Conservation (phyloP, 92 coral and sea anemone genomes). For the Scolanthus callimorphus region DNA sequence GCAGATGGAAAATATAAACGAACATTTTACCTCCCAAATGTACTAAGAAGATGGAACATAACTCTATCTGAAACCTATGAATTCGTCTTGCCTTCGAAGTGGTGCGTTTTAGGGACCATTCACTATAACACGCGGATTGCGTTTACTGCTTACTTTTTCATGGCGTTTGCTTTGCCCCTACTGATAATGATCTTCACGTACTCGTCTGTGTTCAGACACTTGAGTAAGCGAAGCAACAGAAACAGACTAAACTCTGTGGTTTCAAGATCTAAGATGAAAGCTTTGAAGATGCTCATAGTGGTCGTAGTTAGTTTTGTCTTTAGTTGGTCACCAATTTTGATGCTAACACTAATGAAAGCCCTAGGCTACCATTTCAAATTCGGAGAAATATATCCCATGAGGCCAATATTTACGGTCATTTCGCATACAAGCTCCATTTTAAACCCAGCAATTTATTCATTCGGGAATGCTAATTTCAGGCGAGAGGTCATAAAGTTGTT, state of each 20-base stretch:
- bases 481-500: too few relatives aligned
- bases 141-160: slow-evolving; percentile 29
- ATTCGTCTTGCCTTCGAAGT: neutral
- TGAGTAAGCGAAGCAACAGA: slow-evolving; percentile 20
- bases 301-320: slow-evolving; percentile 50
- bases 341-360: slow-evolving; percentile 25
- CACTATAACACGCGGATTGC: slow-evolving; percentile 12
- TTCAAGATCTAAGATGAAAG: slow-evolving; percentile 40
- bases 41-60: neutral
- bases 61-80: neutral
- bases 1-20: slow-evolving; percentile 1
- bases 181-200: slow-evolving; percentile 26
- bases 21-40: neutral
- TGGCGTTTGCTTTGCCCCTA: slow-evolving; percentile 31
- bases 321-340: slow-evolving; percentile 76
- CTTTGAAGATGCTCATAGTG: slow-evolving; percentile 34
- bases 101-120: slow-evolving; percentile 12
- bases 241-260: slow-evolving; percentile 8
- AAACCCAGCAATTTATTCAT: slow-evolving; percentile 57
- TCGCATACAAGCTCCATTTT: slow-evolving; percentile 51
- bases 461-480: slow-evolving; percentile 60
- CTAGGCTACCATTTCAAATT: neutral
- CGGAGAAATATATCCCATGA: slow-evolving; percentile 3
- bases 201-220: slow-evolving; percentile 15
- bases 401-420: slow-evolving; percentile 36